Base-by-base conservation (phyloP, 2,113 vertebrate genomes). In the Grantiella picta region DNA sequence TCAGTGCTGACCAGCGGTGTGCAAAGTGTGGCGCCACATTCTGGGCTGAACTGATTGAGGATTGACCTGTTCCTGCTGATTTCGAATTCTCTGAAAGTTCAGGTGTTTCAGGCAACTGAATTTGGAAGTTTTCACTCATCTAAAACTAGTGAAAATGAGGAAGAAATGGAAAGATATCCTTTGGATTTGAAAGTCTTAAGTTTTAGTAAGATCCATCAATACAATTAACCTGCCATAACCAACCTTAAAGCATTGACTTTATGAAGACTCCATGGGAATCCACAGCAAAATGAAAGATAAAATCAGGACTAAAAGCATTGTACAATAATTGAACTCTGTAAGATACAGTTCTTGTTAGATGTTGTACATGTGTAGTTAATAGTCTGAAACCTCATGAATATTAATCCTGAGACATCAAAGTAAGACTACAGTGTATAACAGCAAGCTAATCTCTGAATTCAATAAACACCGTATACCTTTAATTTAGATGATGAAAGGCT, bases 401-500 rank as follows among this genome's bases (percentile, higher is more conserved):
- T 95, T 86, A 92, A 97, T 95, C 64, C 20, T 17, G 36, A 70
- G 57, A 90, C 80, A 91, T 91, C 92, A 94, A 84, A 96, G 73
- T 47, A 40, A 77, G 40, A 64, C 64, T 40, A 60, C 59, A 54
- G 36, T 68, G 56, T 77, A 28, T 66, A 94, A 70, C 38, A 90
- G 77, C 44, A 57, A 78, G 75, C 64, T 92, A 81, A 92, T 94
- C 60, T 95, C 72, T 11, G 47, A 72, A 88, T 81, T 89, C 44
- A 86, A 91, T 84, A 96, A 92, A 89, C 64, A 89, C 38, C 40
- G 29, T 78, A 64, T 90, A 78, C 61, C 95, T 97, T 75, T 91
- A 96, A 94, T 96, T 96, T 92, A 90, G 97, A 91, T 96, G 94
- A 97, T 94, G 92, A 94, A 93, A 78, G 81, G 50, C 90, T 73